Base-by-base conservation (phyloP, 1,140 invertebrate genomes). In the Musca vetustissima region DNA sequence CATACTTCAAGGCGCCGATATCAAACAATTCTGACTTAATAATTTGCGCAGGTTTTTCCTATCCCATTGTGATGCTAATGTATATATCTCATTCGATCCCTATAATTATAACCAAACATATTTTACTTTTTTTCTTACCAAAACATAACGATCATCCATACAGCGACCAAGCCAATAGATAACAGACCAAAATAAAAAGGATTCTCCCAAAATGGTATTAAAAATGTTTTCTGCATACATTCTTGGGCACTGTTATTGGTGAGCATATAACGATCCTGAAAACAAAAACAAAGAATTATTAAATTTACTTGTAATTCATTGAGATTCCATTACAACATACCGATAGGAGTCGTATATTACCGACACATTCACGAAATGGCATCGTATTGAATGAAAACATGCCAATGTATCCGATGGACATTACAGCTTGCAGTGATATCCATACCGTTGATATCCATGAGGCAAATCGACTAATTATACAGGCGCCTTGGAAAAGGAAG, bases 81-180 rank as follows among this genome's bases (percentile, higher is more conserved):
- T n/a, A n/a, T n/a, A n/a, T n/a, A n/a, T n/a, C n/a, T n/a, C n/a
- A n/a, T n/a, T n/a, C n/a, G n/a, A n/a, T n/a, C n/a, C n/a, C n/a
- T n/a, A n/a, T n/a, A n/a, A n/a, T n/a, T n/a, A n/a, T n/a, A n/a
- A n/a, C n/a, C n/a, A n/a, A n/a, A n/a, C n/a, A n/a, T n/a, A n/a
- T n/a, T n/a, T 28, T 28, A 28, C 8, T 28, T 28, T 28, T 28
- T n/a, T 15, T 73, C 80, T 67, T 70, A 83, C 81, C 80, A 83
- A 67, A 82, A 68, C 80, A 83, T 82, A 22, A 80, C 75, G 48
- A 81, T 73, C 67, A 81, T 80, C 81, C 81, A 83, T 19, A 83
- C 66, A 4, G 75, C 74, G 59, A 82, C 77, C 2, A 83, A 69
- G 4, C 77, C 79, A 19, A 80, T 78, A n/a, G 78, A 72, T 55